Conservation (phyloP, 2,888 invertebrate genomes). For the Pecten maximus region DNA sequence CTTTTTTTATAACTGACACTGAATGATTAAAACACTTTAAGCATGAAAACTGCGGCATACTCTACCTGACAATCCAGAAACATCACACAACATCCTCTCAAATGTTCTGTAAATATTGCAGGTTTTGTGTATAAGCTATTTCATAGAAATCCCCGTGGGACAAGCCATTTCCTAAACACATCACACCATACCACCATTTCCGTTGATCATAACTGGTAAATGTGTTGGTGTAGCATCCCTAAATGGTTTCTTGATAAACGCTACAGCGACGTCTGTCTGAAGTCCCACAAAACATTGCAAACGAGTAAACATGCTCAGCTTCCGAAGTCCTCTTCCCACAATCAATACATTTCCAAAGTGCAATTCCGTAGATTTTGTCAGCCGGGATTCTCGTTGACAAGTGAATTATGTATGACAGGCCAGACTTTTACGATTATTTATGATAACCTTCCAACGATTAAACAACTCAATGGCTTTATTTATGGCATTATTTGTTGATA, state of each 20-base stretch:
- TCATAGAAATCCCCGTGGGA: neutral
- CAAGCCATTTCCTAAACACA: neutral
- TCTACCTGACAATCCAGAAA: neutral
- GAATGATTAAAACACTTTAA: neutral
- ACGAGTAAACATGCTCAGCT: neutral
- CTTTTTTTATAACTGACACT: too few relatives aligned
- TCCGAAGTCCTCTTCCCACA: neutral
- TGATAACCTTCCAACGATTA: neutral
- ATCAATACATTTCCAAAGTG: conserved; percentile 7
- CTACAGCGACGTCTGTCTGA: neutral
- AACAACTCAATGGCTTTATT: neutral
- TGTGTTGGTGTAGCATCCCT: neutral
- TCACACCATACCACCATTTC: neutral
- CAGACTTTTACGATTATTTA: neutral
- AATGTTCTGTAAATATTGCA: too few relatives aligned
- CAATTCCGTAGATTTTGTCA: conserved; percentile 13
- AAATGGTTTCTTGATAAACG: neutral
- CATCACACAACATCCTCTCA: neutral
- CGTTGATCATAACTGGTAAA: neutral
- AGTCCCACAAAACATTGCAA: conserved; percentile 3
- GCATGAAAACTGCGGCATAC: neutral
- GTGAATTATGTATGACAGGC: neutral
- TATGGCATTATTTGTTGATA: neutral
- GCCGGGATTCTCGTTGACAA: neutral
- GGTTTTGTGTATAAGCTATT: too few relatives aligned